Base-by-base conservation (phyloP, 1,140 invertebrate genomes). In the Thaumatotibia leucotreta region DNA sequence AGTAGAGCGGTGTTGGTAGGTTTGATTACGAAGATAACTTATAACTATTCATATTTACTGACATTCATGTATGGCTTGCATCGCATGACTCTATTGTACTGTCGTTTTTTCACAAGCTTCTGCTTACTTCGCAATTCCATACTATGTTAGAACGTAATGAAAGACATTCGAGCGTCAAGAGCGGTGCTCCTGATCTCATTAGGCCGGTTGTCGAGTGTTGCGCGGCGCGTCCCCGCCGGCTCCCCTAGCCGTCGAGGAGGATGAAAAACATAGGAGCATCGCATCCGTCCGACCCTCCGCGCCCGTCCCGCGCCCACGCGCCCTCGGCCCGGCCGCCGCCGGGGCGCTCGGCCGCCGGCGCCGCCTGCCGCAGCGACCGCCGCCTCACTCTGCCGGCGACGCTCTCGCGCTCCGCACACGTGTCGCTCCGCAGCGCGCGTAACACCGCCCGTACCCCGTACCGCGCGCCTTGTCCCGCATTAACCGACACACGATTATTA, bases 401-500 rank as follows among this genome's bases (percentile, higher is more conserved):
- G 64, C 75, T 74, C 63, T 65, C 74, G 73, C 75, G 27, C 67
- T 67, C 64, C 72, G 61, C 73, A 63, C 73, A 27, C 52, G 58
- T 32, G 63, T 39, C 63, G 35, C 63, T 35, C 67, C 68, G 61
- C 75, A 50, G 66, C 67, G 49, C 62, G 31, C 66, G 20, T 66
- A 54, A 68, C 31, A 29, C 24, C 52, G 65, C n/a, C n/a, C n/a
- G n/a, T n/a, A n/a, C 10, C 54, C 65, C 67, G 68, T 69, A 23
- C 52, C 75, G 69, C 82, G 74, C 72, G 74, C 35, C 29, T 61
- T 11, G 79, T 79, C 78, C 82, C 74, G 74, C 70, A 84, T 82
- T 88, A 87, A 89, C 85, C 80, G 79, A 88, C 81, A 80, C 62
- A 80, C 73, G 70, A 81, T 89, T 89, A 81, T 90, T 90, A 83